phyloP scores from a whole-genome alignment of 2,888 invertebrate species.

The Myopa testacea region DNA sequence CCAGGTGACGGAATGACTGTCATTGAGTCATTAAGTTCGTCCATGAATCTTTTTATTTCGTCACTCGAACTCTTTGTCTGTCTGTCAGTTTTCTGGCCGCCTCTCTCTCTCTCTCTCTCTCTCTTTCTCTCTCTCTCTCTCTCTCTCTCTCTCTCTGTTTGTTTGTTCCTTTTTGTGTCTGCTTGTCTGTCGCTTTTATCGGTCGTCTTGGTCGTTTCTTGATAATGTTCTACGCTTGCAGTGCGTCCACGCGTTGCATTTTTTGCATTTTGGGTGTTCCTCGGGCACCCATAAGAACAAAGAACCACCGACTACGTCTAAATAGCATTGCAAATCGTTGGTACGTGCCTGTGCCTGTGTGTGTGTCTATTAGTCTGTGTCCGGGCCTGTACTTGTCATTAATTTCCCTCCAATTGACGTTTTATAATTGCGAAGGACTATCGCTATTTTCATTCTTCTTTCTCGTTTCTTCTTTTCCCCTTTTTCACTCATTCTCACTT shows the following conservation, averaged over 20 bases:
- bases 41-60: no score
- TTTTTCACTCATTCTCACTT: constrained; percentile 1
- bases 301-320: not conserved
- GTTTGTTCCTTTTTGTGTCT: no score
- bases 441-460: constrained; percentile 20
- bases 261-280: constrained; percentile 2
- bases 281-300: not conserved
- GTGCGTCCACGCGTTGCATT: not conserved
- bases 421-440: constrained; percentile 57
- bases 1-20: not conserved
- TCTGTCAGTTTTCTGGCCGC: no score
- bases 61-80: no score
- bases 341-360: constrained; percentile 4
- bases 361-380: constrained; percentile 21
- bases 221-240: no score
- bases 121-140: no score
- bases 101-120: no score
- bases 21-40: not conserved
- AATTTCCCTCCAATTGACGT: constrained; percentile 60
- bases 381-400: constrained; percentile 46
- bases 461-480: constrained; percentile 9
- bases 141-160: no score
- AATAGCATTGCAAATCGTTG: not conserved
- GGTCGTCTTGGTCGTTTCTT: no score
- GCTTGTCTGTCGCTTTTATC: no score